Base-by-base conservation (phyloP, 2,113 vertebrate species). In the Microcebus griseorufus region DNA sequence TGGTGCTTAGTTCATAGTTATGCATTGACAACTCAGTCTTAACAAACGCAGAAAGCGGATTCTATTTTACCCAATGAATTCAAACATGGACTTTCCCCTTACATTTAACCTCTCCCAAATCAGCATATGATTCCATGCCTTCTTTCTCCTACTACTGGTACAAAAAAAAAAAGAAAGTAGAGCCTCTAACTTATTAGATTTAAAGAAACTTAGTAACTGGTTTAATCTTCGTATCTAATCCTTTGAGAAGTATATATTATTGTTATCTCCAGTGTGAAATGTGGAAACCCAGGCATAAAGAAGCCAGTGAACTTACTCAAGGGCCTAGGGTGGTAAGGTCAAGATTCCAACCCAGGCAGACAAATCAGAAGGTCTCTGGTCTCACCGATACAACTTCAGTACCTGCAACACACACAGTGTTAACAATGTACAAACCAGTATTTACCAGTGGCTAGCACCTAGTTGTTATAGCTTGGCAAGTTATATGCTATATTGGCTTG, bases 31-130 rank as follows among this genome's bases (percentile, higher is more conserved):
- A 17, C 0, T 32, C 5, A 23, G 18, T 9, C 39, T 83, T 29
- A 81, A 81, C 0, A 12, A 80, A 62, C 2, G 48, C 45, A 13
- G 34, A 23, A 72, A 83, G 16, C 39, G 8, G 29, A 90, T 70
- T 82, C 32, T 32, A 0, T 72, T 78, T 64, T 78, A 64, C 18
- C 6, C 27, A 20, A 73, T 75, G 18, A 14, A 3, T 79, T 95
- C 48, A 29, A 58, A 88, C 34, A 34, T 42, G 13, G n/a, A 25
- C 20, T 18, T 9, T 34, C 22, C 4, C 4, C 22, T 4, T 4
- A 70, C 45, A 23, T 27, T 89, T 88, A 92, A 51, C 29, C 11
- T 93, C 48, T 93, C n/a, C n/a, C 42, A 90, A 95, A 58, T 75
- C 23, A 93, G 9, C 42, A 9, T 58, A 22, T 22, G 39, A 78